Conservation (phyloP, 2,113 vertebrate species). For the Sturnira hondurensis region DNA sequence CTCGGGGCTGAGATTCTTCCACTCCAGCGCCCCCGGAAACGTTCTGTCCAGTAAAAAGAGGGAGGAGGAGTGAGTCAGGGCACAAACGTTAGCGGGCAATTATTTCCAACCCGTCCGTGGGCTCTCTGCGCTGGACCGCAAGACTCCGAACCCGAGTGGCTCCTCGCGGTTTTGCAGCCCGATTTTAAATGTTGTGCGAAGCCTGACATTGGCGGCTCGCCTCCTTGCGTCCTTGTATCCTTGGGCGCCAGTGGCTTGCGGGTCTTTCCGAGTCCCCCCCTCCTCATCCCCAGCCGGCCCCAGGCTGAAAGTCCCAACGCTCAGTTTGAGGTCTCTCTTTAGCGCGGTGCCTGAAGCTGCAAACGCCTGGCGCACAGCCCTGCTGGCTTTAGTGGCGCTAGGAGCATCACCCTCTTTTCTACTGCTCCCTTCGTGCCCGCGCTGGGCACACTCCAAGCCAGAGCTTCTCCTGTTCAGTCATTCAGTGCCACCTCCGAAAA, state of each 20-base stretch:
- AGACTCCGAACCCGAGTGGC: neutral
- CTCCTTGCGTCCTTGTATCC: neutral
- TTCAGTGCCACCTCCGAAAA: neutral
- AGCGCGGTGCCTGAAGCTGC: neutral
- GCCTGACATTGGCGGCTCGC: neutral
- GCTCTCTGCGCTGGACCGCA: rapidly evolving
- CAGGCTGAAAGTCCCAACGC: rapidly evolving
- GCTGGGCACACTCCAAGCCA: too few relatives aligned
- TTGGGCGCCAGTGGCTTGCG: rapidly evolving
- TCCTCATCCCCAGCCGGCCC: neutral
- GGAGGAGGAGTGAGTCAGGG: neutral
- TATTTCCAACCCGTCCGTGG: neutral
- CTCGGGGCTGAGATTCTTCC: neutral
- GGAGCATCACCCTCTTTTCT: neutral
- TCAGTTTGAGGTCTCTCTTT: neutral
- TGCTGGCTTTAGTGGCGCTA: neutral
- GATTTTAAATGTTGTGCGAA: neutral
- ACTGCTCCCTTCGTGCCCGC: rapidly evolving
- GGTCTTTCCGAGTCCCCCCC: neutral
- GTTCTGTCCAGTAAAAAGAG: neutral
- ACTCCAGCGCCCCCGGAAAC: neutral
- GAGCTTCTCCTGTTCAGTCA: neutral
- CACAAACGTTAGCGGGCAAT: neutral
- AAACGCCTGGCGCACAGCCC: rapidly evolving
- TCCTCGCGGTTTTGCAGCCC: neutral